Evolutionary conservation across 1,140 invertebrate genomes (phyloP), one percentile per base, ranked within the genome.

Genomic region (Diachasma alloeum): DNA sequence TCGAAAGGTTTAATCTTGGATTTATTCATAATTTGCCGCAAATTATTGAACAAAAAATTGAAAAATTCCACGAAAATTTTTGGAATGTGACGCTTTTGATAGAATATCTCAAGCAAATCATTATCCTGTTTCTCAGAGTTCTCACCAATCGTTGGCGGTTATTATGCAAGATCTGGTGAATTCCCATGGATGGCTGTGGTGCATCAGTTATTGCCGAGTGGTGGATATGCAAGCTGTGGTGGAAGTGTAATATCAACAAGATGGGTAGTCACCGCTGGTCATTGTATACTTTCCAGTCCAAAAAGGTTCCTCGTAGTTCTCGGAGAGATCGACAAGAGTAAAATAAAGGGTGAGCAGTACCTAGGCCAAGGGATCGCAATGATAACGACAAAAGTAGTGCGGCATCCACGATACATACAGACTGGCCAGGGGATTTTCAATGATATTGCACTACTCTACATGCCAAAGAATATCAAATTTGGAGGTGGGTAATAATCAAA

Each of bases 391-490:
- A 42, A 39, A 24, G 73, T n/a, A 17, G 63, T 42, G 4, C 24
- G 67, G 11, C 73, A 68, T 56, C 73, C 63, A 6, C 63, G 31
- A 19, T 75, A 75, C n/a, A n/a, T 44, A 22, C 31, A 53, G 22
- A 19, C 1, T 13, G n/a, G n/a, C n/a, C n/a, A n/a, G n/a, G n/a
- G n/a, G n/a, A n/a, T 17, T 15, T 17, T 48, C 4, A 69, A 83
- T 56, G 81, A 83, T 15, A 79, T 83, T 10, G 81, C 59, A 9
- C 24, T 82, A 3, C 6, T 83, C 0, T 75, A 79, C 26, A 81
- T 80, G 78, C 82, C 81, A 8, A 19, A 1, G 0, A 48, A 82
- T 42, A 83, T 83, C 17, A 79, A 77, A 6, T 82, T 82, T 19
- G 19, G 42, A n/a, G 42, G 78, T 82, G n/a, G n/a, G n/a, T n/a